Evolutionary conservation across 2,888 invertebrate genomes (phyloP).

Genomic region (Clostera curtula): DNA sequence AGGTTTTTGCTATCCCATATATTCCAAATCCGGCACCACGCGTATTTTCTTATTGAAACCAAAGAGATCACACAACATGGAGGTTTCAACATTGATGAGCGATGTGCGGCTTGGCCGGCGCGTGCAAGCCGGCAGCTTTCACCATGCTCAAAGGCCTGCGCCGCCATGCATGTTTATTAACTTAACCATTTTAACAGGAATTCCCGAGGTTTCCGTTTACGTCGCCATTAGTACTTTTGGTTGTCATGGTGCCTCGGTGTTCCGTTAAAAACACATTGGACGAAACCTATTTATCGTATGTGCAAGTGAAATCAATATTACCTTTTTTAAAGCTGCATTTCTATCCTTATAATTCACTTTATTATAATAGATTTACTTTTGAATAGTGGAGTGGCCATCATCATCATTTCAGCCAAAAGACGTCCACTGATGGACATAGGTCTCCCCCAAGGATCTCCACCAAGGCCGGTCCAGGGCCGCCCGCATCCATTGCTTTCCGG

Average conservation of each 20-base stretch:
- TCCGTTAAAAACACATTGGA: constrained; percentile 26
- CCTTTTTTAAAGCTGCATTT: too few relatives aligned
- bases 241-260: constrained; percentile 26
- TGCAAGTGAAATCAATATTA: too few relatives aligned
- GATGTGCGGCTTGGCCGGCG: constrained; percentile 27
- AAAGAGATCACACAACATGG: constrained; percentile 14
- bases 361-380: too few relatives aligned
- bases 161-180: constrained; percentile 63
- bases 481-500: too few relatives aligned
- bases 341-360: too few relatives aligned
- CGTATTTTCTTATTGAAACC: background rate
- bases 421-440: too few relatives aligned
- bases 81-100: constrained; percentile 32
- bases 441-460: too few relatives aligned
- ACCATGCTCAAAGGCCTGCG: constrained; percentile 59
- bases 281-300: constrained; percentile 9
- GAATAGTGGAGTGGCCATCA: too few relatives aligned
- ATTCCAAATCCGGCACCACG: constrained; percentile 8
- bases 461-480: too few relatives aligned
- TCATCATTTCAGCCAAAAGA: too few relatives aligned
- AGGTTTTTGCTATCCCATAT: too few relatives aligned
- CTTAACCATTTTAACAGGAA: constrained; percentile 65
- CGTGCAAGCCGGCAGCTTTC: constrained; percentile 52
- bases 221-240: constrained; percentile 45
- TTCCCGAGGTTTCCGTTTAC: constrained; percentile 50